A percentile compares a stretch with the other conserved stretches of the same genome.
These are phyloP conservation scores for Numenius phaeopus DNA, from an alignment of 2,797 vertebrate species.

Conservation along the genomic window DNA sequence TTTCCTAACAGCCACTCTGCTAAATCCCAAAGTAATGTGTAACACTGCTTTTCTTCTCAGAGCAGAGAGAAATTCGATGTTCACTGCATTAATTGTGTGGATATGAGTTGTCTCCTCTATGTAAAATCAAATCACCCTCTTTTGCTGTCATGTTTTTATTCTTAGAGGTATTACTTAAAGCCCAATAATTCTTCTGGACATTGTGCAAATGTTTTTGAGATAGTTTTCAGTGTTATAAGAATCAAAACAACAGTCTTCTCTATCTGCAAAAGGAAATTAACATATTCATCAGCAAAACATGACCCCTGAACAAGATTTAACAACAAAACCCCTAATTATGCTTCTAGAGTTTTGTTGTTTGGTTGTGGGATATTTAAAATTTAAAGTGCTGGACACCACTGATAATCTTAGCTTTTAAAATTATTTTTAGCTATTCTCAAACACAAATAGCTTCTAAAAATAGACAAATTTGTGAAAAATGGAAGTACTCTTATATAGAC, in stretches of 20 bases:
- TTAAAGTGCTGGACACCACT: not conserved
- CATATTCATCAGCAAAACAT: constrained; percentile 8
- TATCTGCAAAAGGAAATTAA: constrained; percentile 37
- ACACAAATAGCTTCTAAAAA: not conserved
- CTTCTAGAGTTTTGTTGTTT: not conserved
- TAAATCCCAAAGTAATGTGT: constrained; percentile 11
- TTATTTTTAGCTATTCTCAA: not conserved
- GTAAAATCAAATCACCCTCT: not conserved
- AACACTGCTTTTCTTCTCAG: constrained; percentile 10
- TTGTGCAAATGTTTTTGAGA: not conserved
- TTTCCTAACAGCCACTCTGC: not conserved
- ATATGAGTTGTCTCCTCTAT: not conserved
- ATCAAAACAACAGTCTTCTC: not conserved
- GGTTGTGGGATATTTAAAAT: not conserved
- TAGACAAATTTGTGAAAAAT: not conserved
- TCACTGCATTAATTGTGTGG: not conserved
- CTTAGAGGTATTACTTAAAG: not conserved
- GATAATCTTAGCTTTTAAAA: not conserved
- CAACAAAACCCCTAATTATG: not conserved
- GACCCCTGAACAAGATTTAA: not conserved
- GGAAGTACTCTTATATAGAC: not conserved
- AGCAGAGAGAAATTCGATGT: constrained; percentile 16
- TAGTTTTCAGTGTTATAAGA: not conserved
- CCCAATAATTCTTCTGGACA: not conserved
- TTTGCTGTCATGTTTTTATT: not conserved